These are phyloP conservation scores for Mactromeris polynyma DNA, from an alignment of 2,888 invertebrate species.

Conservation along the genomic window DNA sequence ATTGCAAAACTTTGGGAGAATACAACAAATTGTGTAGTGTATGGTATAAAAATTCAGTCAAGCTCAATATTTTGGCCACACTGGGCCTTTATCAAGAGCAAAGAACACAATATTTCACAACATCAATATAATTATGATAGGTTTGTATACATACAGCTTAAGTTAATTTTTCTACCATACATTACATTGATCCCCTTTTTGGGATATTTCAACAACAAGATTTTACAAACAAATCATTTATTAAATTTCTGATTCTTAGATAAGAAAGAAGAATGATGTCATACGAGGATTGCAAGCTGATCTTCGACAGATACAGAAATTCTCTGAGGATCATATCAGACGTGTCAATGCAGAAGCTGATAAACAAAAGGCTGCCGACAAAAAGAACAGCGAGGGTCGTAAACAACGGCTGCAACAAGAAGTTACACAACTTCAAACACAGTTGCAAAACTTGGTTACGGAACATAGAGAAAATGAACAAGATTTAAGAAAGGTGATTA, in stretches of 20 bases:
- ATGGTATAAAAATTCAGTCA: background rate
- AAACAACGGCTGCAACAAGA: constrained; percentile 84
- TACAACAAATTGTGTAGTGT: too few relatives aligned
- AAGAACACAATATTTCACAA: too few relatives aligned
- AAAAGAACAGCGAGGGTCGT: constrained; percentile 86
- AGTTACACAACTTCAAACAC: constrained; percentile 81
- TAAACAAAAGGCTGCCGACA: constrained; percentile 86
- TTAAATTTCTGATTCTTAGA: constrained; percentile 71
- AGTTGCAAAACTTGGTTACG: constrained; percentile 82
- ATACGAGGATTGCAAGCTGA: constrained; percentile 86
- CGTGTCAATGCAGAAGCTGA: constrained; percentile 86
- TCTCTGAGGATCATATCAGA: constrained; percentile 86
- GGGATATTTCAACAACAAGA: too few relatives aligned
- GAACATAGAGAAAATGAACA: constrained; percentile 86
- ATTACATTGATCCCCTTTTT: too few relatives aligned
- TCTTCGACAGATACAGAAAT: constrained; percentile 86
- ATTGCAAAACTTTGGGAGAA: too few relatives aligned
- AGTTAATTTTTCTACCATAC: background rate
- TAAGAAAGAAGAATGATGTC: constrained; percentile 86
- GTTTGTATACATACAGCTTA: background rate
- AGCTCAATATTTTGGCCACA: too few relatives aligned
- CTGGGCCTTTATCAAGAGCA: too few relatives aligned
- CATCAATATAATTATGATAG: background rate
- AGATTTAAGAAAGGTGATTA: constrained; percentile 83
- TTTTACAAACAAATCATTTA: background rate